Base-by-base conservation (phyloP, 2,888 invertebrate species). In the Abrostola tripartita region DNA sequence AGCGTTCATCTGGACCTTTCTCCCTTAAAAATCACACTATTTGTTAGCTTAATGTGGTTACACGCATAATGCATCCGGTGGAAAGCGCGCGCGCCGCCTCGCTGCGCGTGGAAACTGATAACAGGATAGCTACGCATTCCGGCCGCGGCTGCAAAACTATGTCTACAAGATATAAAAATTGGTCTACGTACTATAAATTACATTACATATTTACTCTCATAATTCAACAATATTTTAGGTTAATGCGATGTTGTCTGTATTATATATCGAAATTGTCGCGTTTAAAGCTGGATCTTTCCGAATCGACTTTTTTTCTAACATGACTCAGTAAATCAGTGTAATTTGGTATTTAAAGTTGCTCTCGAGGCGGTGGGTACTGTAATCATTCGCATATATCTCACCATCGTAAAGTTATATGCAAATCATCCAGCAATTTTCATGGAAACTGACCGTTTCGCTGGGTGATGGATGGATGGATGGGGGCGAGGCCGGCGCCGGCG, bases 1-100 rank as follows among this genome's bases (percentile, higher is more conserved):
- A 88, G 85, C 88, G 90, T 90, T 94, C 94, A 94, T 94, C 93
- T 94, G 94, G 94, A 91, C 88, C 88, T 85, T 93, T 93, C 92
- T 93, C 92, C 92, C 92, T 93, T 92, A 91, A 92, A 93, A 93
- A 93, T 92, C 91, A 90, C 89, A 87, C 82, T 90, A 88, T 90
- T 89, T 91, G 90, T 86, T 87, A 85, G 86, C 86, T 90, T 90
- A 88, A 90, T 89, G 86, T 83, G 84, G 82, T 76, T 81, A 76
- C 78, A 80, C 83, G 83, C 84, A 82, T 81, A 81, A 86, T 80
- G 85, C 89, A 88, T 92, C 92, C 92, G 90, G 85, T 84, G 89
- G 88, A 87, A 90, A 91, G 81, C 73, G 81, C 82, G 74, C 74
- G 80, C 76, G 65, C 61, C 75, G 74, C 78, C 6, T 50, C 54